Base-by-base conservation (phyloP, 2,113 vertebrate species). In the Apodemus sylvaticus region DNA sequence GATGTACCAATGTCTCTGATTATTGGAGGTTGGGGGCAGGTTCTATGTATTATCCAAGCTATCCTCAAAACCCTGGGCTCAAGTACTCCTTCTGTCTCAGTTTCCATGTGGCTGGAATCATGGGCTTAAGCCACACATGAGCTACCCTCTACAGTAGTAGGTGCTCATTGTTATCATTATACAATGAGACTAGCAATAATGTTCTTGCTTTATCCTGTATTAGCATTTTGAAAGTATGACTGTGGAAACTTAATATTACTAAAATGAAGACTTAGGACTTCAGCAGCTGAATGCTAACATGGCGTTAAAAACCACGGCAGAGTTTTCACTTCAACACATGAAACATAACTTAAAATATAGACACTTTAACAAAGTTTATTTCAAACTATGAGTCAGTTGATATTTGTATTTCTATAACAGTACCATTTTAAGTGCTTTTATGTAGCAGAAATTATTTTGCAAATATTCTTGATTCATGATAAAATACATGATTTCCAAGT, bases 321-420 rank as follows among this genome's bases (percentile, higher is more conserved):
- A n/a, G 12, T 17, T 77, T 77, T 64, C 45, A 73, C 39, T 86
- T 93, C 19, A 95, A 93, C 5, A 60, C 12, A 36, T 34, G 34
- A 91, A 89, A 71, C 14, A 88, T 19, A 92, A 73, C 76, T 73
- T 89, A 51, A 86, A 94, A 90, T 81, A 42, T 0, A 71, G 5
- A n/a, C 29, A 42, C 26, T 86, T 94, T 62, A 92, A 94, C n/a
- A 45, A 34, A 45, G 60, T 89, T 92, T 93, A 96, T 86, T 95
- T 71, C 9, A 91, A 73, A 42, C 3, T 36, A 89, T 24, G 82
- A 70, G 90, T 88, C 62, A 78, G 51, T 74, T 66, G 36, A 55
- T n/a, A 2, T 55, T 66, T 81, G 24, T 14, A 64, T 64, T 93
- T 94, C 39, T 51, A 81, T n/a, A 77, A 92, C 12, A 95, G 42